These are phyloP conservation scores for Portevinia maculata DNA, from an alignment of 2,888 invertebrate species.

Conservation along the genomic window DNA sequence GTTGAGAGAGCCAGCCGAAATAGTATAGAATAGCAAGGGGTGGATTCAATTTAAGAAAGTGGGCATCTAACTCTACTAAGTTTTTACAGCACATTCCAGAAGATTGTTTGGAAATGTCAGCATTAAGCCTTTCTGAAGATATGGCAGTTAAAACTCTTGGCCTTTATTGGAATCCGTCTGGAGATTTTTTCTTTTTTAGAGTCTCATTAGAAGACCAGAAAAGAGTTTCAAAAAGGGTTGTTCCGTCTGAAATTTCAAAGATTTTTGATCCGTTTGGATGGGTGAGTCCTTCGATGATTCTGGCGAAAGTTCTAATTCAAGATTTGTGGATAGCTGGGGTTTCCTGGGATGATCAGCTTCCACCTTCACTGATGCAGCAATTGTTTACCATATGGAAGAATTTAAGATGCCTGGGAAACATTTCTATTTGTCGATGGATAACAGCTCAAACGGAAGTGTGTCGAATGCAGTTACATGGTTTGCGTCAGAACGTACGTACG, in stretches of 20 bases:
- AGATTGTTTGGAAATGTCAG: neutral
- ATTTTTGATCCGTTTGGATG: slow-evolving; percentile 28
- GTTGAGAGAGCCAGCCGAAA: no score
- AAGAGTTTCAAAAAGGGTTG: neutral
- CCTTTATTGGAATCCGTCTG: slow-evolving; percentile 3
- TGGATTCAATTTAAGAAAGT: no score
- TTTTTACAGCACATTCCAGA: neutral
- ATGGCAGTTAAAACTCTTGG: no score
- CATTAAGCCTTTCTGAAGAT: neutral
- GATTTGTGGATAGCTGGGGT: slow-evolving; percentile 23
- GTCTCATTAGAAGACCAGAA: neutral
- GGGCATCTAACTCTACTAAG: neutral
- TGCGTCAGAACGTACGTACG: slow-evolving; percentile 20
- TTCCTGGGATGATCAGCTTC: slow-evolving; percentile 28
- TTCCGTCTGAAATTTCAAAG: slow-evolving; percentile 10
- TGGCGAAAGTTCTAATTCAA: no score
- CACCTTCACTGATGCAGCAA: slow-evolving; percentile 4
- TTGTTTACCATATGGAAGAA: slow-evolving; percentile 4
- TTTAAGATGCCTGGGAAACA: slow-evolving; percentile 14
- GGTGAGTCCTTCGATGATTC: slow-evolving; percentile 23
- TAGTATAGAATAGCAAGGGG: no score
- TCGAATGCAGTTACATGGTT: slow-evolving; percentile 3
- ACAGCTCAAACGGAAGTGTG: neutral
- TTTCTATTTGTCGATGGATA: slow-evolving; percentile 27
- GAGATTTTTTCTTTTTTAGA: slow-evolving; percentile 24